phyloP scores from a whole-genome alignment of 2,888 invertebrate genomes.

The Mactromeris polynyma region DNA sequence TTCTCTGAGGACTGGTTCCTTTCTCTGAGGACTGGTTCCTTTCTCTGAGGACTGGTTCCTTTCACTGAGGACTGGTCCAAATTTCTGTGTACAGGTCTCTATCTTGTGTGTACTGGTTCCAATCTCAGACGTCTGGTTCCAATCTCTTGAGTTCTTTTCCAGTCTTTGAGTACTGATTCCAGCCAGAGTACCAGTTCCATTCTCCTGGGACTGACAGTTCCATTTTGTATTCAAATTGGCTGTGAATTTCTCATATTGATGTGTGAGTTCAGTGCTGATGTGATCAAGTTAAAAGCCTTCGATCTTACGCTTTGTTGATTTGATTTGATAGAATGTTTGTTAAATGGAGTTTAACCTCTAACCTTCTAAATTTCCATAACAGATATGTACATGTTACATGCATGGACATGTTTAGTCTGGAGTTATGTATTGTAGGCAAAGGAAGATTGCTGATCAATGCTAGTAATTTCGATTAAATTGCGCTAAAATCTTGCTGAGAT shows the following conservation, averaged over 20 bases:
- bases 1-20: no score
- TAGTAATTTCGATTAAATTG: not conserved
- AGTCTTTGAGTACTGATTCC: not conserved
- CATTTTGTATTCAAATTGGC: not conserved
- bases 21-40: no score
- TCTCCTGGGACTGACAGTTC: not conserved
- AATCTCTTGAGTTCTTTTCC: not conserved
- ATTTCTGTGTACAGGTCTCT: not conserved
- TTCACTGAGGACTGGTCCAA: no score
- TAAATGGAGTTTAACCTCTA: not conserved
- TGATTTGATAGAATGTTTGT: not conserved
- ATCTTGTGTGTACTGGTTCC: not conserved
- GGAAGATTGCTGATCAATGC: no score
- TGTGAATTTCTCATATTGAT: not conserved
- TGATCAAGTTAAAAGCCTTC: slow-evolving; percentile 12
- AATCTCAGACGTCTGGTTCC: not conserved
- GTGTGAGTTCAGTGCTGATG: not conserved
- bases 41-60: no score
- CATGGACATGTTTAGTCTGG: not conserved
- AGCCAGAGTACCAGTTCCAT: not conserved
- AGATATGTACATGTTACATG: not conserved
- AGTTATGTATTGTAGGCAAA: not conserved
- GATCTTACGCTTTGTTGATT: not conserved
- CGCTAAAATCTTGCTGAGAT: not conserved
- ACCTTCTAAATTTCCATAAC: not conserved